Evolutionary conservation across 2,113 vertebrate genomes (phyloP).

Genomic region (Podarcis raffonei): DNA sequence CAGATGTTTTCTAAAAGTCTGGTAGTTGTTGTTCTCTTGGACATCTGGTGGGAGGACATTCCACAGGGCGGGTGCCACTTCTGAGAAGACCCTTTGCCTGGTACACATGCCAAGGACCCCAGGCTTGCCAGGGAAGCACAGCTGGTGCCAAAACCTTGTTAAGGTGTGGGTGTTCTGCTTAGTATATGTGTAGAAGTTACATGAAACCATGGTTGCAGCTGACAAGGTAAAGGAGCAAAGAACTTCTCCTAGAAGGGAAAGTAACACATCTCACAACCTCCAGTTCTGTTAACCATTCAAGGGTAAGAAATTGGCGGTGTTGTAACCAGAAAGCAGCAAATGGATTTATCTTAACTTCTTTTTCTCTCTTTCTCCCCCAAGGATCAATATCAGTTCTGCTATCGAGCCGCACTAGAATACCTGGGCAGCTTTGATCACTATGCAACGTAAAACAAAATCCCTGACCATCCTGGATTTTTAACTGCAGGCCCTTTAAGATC

Average conservation of each 20-base stretch:
- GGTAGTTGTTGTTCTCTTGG: too few species aligned
- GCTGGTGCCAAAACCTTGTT: too few species aligned
- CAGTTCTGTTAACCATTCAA: not conserved
- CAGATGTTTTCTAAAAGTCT: too few species aligned
- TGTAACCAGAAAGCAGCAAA: slow-evolving; percentile 30
- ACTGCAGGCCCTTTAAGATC: slow-evolving; percentile 91
- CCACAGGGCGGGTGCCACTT: too few species aligned
- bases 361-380: slow-evolving; percentile 68
- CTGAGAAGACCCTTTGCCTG: too few species aligned
- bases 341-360: slow-evolving; percentile 40
- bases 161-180: not conserved
- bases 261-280: not conserved
- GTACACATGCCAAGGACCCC: not conserved
- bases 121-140: not conserved
- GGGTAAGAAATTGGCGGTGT: not conserved
- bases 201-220: not conserved
- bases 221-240: not conserved
- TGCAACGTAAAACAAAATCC: slow-evolving; percentile 91
- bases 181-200: not conserved
- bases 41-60: too few species aligned
- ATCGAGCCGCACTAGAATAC: slow-evolving; percentile 97
- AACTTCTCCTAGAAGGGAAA: not conserved
- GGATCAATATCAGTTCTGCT: slow-evolving; percentile 99
- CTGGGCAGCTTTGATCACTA: slow-evolving; percentile 99
- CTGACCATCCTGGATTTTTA: slow-evolving; percentile 81